Evolutionary conservation across 2,113 vertebrate genomes (phyloP).

Genomic region (Chloebia gouldiae): DNA sequence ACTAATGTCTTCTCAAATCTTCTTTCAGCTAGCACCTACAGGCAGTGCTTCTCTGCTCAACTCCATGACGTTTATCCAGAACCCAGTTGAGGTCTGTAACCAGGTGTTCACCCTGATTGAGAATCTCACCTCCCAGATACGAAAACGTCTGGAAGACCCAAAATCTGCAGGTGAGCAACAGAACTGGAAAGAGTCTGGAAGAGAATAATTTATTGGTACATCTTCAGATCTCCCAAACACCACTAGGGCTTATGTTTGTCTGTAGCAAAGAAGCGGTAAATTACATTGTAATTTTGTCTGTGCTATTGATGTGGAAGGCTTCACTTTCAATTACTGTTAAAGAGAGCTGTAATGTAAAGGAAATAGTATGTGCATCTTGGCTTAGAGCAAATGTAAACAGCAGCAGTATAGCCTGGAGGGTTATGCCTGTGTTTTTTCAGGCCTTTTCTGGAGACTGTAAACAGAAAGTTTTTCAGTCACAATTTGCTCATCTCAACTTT

Average conservation of each 20-base stretch:
- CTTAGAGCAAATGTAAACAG: background rate
- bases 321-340: background rate
- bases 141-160: conserved; percentile 89
- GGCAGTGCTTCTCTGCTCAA: conserved; percentile 85
- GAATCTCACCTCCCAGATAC: conserved; percentile 93
- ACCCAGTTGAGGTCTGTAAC: conserved; percentile 91
- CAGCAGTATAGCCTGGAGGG: background rate
- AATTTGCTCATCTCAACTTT: background rate
- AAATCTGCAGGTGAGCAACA: conserved; percentile 86
- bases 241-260: background rate
- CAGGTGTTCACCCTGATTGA: conserved; percentile 90
- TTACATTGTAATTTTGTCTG: background rate
- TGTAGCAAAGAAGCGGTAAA: background rate
- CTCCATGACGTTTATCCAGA: conserved; percentile 91
- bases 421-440: background rate
- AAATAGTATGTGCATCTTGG: background rate
- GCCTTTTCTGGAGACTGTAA: background rate
- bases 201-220: background rate
- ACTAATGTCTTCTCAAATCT: background rate
- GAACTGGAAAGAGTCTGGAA: background rate
- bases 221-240: background rate
- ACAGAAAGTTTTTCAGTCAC: background rate
- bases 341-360: background rate
- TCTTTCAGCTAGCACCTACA: conserved; percentile 87
- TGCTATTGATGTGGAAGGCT: background rate